phyloP scores from a whole-genome alignment of 2,113 vertebrate genomes.

The Mastomys natalensis region DNA sequence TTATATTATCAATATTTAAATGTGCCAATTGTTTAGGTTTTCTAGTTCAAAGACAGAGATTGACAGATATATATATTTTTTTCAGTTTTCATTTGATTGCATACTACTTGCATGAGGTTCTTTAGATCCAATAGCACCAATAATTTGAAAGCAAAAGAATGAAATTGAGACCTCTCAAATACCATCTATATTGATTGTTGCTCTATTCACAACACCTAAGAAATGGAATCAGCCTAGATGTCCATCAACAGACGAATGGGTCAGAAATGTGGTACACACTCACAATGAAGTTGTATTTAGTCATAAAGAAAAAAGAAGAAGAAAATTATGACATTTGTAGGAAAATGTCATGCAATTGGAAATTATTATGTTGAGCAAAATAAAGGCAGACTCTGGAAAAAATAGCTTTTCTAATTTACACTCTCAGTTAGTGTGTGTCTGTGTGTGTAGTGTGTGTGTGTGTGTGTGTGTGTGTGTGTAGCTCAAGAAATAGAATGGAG shows the following conservation, averaged over 20 bases:
- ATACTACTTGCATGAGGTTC: not conserved
- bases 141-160: not conserved
- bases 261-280: not conserved
- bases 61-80: not conserved
- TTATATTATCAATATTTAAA: slow-evolving; percentile 5
- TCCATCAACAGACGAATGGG: not conserved
- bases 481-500: not conserved
- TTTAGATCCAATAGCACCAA: slow-evolving; percentile 10
- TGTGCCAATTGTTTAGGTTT: not conserved
- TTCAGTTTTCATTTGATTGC: not conserved
- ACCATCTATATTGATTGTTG: not conserved
- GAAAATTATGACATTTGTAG: not conserved
- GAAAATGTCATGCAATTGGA: not conserved
- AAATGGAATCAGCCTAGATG: not conserved
- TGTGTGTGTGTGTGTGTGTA: not conserved
- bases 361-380: not conserved
- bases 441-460: not conserved
- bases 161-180: not conserved
- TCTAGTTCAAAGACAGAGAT: slow-evolving; percentile 3
- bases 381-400: not conserved
- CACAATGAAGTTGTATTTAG: not conserved
- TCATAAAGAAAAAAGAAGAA: not conserved
- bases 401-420: not conserved
- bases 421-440: not conserved
- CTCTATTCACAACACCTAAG: not conserved